Evolutionary conservation across 2,797 vertebrate genomes (phyloP), one percentile per base, ranked within the genome.

Genomic region (Varecia variegata): DNA sequence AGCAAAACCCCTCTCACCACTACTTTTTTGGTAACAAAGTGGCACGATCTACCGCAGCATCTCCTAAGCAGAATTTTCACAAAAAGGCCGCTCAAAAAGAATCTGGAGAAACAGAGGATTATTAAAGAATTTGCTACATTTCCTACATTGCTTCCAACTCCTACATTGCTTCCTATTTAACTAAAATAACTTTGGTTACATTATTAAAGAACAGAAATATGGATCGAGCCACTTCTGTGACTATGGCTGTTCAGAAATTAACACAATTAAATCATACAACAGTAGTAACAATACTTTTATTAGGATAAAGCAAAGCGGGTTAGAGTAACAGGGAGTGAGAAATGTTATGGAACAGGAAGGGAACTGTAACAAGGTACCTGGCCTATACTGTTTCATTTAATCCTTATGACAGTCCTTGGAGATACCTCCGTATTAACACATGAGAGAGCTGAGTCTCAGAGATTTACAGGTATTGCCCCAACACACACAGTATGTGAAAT

Each of bases 41-140:
- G 62, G 27, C 38, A 62, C 20, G 50, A 79, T 56, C 56, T 70
- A 80, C 27, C 38, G 32, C 21, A 88, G 56, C 20, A 76, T 45
- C n/a, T 45, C 25, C 43, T 76, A 32, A 85, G 43, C 8, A 65
- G 30, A 71, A 58, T 50, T 90, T 83, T 88, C 67, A 82, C 71
- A 58, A 82, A 76, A 5, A 71, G 68, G n/a, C 81, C 65, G 1
- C 50, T 90, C 30, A 25, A 60, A 76, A 76, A 47, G 12, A 67
- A 92, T 88, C 84, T 92, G 60, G 79, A 95, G 81, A 94, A 76
- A 82, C 15, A 77, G 54, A 35, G 45, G 58, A 79, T 73, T 88
- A 92, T 25, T 77, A 40, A 92, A 89, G 73, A 88, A 86, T 92
- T 20, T 79, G 62, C 70, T 83, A 79, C n/a, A 93, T 83, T 88